Base-by-base conservation (phyloP, 2,113 vertebrate genomes). In the Lepisosteus osseus region DNA sequence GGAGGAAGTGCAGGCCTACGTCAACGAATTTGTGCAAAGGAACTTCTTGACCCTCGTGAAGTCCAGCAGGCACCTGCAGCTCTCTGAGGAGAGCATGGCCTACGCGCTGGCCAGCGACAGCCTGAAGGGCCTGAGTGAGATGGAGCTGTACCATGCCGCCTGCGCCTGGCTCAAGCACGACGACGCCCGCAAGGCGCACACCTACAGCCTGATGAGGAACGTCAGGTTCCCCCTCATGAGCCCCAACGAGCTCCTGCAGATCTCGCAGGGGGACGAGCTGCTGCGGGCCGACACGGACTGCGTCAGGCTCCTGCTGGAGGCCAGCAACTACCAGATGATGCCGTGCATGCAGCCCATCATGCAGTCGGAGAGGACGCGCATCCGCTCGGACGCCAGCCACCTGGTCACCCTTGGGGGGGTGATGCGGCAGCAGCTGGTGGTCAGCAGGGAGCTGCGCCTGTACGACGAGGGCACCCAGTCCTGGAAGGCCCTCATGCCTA, bases 281-380 rank as follows among this genome's bases (percentile, higher is more conserved):
- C 92, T 94, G 90, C 89, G 90, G 45, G 84, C 86, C 0, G 83
- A 91, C 4, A 87, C 91, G 0, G 83, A 84, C 61, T 94, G 92
- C 3, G 87, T 93, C 9, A 94, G 91, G 86, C 91, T 94, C 2
- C 86, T 94, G 68, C 86, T 94, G 76, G 92, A 94, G 80, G 92
- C 92, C 74, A 92, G 92, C 79, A 94, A 93, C 82, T 94, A 93
- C 80, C 92, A 94, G 86, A 93, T 94, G 92, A 87, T 94, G 86
- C 92, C 92, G 0, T 91, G 86, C 85, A 87, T 93, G 82, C 92
- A 94, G 80, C 92, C 92, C 0, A 75, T 75, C 0, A 80, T 94
- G 76, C 92, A 94, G 70, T 91, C 88, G 0, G 90, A 93, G 65
- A 84, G 92, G n/a, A 94, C 92, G 0, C 82, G 68, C 56, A 94